Base-by-base conservation (phyloP, 2,797 vertebrate genomes). In the Rhinophrynus dorsalis region DNA sequence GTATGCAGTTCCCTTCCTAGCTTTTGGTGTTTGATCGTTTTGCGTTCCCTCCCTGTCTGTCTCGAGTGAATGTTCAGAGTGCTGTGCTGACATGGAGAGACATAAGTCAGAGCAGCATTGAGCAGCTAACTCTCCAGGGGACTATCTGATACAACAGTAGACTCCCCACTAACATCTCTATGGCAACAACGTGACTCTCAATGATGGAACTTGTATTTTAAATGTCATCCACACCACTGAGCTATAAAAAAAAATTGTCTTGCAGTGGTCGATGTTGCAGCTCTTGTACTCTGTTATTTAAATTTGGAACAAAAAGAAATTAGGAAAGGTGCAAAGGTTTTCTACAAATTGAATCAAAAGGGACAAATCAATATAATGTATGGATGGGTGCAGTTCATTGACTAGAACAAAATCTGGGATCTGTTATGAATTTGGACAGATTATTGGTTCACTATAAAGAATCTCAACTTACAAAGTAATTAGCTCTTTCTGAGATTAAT, bases 151-250 rank as follows among this genome's bases (percentile, higher is more conserved):
- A 48, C 52, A 78, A 47, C 44, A 67, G 0, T 38, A 74, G 58
- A 63, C 60, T 76, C 61, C 68, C 58, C 74, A 13, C 64, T 79
- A 74, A 71, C 52, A 82, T 85, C 80, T 85, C 84, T 85, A 81
- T 79, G 64, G 81, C 78, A 88, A 86, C 78, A 72, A 73, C 61
- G 40, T 30, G 68, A 44, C 47, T 59, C 67, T 63, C 6, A 26
- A 23, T 76, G 77, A 70, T 67, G 72, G 69, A 81, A 80, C 75
- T 74, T 78, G 65, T 48, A 62, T 81, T 80, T 70, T 42, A 51
- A 77, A 57, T 75, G 80, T 76, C 78, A 74, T 68, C 56, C 66
- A 26, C 35, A 52, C 60, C 60, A 76, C 62, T 55, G 27, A 32
- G 27, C 51, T 72, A 65, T 72, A 65, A 64, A 27, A 65, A 59